These are phyloP conservation scores for Lysandra coridon DNA, from an alignment of 2,888 invertebrate genomes.

Conservation along the genomic window DNA sequence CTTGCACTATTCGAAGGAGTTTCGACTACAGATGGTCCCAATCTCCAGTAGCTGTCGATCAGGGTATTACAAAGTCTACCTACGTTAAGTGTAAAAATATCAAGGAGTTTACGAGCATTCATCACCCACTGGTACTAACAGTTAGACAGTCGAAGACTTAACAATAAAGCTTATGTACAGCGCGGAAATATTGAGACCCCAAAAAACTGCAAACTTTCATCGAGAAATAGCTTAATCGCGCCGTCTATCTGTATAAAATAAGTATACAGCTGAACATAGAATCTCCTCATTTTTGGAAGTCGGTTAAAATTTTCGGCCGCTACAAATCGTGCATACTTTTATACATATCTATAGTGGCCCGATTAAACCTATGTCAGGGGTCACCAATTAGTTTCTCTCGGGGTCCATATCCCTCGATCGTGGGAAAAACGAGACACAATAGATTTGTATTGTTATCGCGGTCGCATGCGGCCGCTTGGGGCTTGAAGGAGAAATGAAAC, in stretches of 20 bases:
- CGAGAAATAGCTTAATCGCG: neutral
- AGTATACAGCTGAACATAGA: too few relatives aligned
- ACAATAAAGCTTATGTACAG: conserved; percentile 6
- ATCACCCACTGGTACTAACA: neutral
- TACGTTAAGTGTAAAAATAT: conserved; percentile 65
- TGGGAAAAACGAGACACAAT: too few relatives aligned
- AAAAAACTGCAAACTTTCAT: neutral
- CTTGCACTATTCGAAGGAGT: neutral
- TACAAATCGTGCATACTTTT: neutral
- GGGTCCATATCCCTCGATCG: too few relatives aligned
- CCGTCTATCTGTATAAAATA: neutral
- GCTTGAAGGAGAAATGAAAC: too few relatives aligned
- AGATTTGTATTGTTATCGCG: too few relatives aligned
- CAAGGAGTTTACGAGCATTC: conserved; percentile 31
- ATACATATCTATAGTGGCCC: neutral
- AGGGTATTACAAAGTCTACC: conserved; percentile 61
- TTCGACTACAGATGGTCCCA: conserved; percentile 4
- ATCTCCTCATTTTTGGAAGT: too few relatives aligned
- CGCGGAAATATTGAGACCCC: neutral
- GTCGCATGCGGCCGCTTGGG: too few relatives aligned
- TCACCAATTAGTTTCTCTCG: too few relatives aligned
- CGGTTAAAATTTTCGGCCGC: neutral
- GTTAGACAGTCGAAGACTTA: conserved; percentile 22
- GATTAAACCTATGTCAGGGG: neutral
- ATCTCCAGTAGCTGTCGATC: conserved; percentile 20